phyloP scores from a whole-genome alignment of 2,888 invertebrate species.

The Drosophila greeni region DNA sequence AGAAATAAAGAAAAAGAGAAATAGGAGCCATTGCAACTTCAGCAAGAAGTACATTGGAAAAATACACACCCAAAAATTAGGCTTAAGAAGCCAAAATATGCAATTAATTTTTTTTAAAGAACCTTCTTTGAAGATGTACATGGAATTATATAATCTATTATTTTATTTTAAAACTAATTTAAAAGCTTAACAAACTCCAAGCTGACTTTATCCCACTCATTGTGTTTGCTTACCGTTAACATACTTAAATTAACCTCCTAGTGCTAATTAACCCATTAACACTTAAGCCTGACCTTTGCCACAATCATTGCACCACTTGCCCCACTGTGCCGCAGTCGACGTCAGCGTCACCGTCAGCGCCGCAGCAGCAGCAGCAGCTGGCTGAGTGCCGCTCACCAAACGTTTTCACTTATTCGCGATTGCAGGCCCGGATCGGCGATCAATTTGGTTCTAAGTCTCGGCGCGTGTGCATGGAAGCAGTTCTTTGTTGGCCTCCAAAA shows the following conservation, averaged over 20 bases:
- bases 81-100: too few relatives aligned
- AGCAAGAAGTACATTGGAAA: neutral
- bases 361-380: slow-evolving; percentile 26
- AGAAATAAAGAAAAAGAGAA: neutral
- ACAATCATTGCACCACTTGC: slow-evolving; percentile 14
- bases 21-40: neutral
- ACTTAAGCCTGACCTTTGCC: slow-evolving; percentile 2
- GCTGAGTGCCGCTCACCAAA: slow-evolving; percentile 34
- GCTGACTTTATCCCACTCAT: neutral
- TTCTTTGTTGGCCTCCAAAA: slow-evolving; percentile 26
- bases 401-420: slow-evolving; percentile 58
- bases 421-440: slow-evolving; percentile 61
- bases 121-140: neutral
- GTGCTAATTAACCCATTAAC: slow-evolving; percentile 6
- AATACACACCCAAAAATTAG: too few relatives aligned
- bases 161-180: neutral
- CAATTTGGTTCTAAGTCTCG: slow-evolving; percentile 75
- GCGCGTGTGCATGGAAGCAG: slow-evolving; percentile 65
- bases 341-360: neutral
- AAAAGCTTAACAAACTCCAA: neutral
- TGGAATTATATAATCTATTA: too few relatives aligned
- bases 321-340: slow-evolving; percentile 47
- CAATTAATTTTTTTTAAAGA: too few relatives aligned
- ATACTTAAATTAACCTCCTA: neutral
- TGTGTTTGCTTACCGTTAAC: neutral